Evolutionary conservation across 2,888 invertebrate species (phyloP).

Genomic region (Teinopalpus imperialis): DNA sequence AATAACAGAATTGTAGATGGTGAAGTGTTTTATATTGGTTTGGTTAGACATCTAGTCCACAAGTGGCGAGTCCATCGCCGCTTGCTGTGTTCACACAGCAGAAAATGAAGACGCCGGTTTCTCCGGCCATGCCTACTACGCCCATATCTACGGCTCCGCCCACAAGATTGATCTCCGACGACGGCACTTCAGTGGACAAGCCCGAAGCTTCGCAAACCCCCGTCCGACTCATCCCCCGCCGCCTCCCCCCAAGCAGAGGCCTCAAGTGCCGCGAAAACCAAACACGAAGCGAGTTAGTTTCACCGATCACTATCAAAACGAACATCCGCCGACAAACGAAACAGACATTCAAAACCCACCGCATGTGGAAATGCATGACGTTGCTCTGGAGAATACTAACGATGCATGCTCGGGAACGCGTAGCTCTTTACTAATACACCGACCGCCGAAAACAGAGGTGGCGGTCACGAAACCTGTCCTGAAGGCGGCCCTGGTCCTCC

Average conservation of each 20-base stretch:
- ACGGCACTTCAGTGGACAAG: constrained; percentile 47
- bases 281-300: constrained; percentile 79
- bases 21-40: constrained; percentile 71
- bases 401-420: constrained; percentile 68
- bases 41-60: constrained; percentile 74
- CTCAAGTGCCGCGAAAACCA: constrained; percentile 75
- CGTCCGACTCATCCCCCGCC: constrained; percentile 35
- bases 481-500: constrained; percentile 56
- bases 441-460: constrained; percentile 51
- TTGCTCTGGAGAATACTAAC: constrained; percentile 60
- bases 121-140: constrained; percentile 36
- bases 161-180: constrained; percentile 30
- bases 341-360: constrained; percentile 44
- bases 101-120: constrained; percentile 52
- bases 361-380: constrained; percentile 60
- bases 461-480: constrained; percentile 54
- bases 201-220: constrained; percentile 36
- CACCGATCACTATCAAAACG: constrained; percentile 57
- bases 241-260: constrained; percentile 64
- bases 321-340: constrained; percentile 48
- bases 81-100: constrained; percentile 64
- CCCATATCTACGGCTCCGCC: constrained; percentile 28
- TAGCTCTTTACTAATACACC: constrained; percentile 68
- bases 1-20: constrained; percentile 45
- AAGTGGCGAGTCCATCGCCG: constrained; percentile 63